Evolutionary conservation across 2,888 invertebrate genomes (phyloP), one percentile per base, ranked within the genome.

Genomic region (Drosophila nigricruria): DNA sequence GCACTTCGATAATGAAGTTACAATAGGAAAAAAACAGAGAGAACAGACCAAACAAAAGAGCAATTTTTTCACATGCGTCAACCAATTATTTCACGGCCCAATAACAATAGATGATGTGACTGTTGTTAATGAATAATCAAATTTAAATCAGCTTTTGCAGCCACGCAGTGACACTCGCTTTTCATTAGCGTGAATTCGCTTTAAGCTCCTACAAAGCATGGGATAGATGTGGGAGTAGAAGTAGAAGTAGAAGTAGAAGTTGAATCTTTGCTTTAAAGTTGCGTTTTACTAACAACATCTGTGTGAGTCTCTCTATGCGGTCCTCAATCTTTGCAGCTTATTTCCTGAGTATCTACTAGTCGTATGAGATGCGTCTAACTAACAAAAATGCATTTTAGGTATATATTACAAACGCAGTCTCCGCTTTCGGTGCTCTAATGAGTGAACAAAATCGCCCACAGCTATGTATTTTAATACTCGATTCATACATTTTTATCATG

Each of bases 361-460:
- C 10, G 4, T 40, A 1, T 10, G 0, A 18, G 3, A 10, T 1
- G n/a, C n/a, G 5, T 0, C 5, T 1, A 3, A 10, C 12, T 27
- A 18, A 27, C n/a, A 12, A 9, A n/a, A 3, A 1, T 49, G 30
- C 30, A 49, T 14, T 30, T 0, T 3, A 32, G 1, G 6, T 49
- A 32, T 20, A 3, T 20, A 32, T 49, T 30, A 10, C n/a, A 27
- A 5, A 5, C 30, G 47, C 47, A 47, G 47, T 6, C 18, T 3
- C 5, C n/a, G n/a, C 18, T 5, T 20, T 12, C 27, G 27, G 1
- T 18, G 27, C 30, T 47, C 27, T 30, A 49, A 49, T 32, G 30
- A 49, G 49, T 30, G 47, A 30, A 10, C n/a, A 47, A 10, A 49
- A 32, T 32, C 49, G 30, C 49, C 18, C 49, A 20, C 12, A 32